A percentile compares a stretch with the other conserved stretches of the same genome.
phyloP scores from a whole-genome alignment of 2,888 invertebrate genomes.

The Eurois occulta region DNA sequence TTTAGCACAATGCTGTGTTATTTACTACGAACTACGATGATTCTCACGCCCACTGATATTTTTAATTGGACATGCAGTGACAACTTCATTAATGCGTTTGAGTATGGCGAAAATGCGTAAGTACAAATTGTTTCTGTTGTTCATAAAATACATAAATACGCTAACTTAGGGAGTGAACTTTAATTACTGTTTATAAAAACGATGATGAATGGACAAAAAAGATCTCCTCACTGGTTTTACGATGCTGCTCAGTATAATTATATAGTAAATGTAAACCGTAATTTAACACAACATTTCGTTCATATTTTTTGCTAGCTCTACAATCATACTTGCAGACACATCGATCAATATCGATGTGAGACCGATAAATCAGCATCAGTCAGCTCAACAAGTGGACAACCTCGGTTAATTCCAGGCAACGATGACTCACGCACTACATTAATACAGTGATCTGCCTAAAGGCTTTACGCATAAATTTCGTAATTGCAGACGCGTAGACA shows the following conservation, averaged over 20 bases:
- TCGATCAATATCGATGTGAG: constrained; percentile 85
- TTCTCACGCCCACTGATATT: constrained; percentile 76
- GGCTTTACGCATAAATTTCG: constrained; percentile 87
- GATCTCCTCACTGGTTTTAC: constrained; percentile 34
- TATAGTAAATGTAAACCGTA: constrained; percentile 46
- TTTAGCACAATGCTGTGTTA: constrained; percentile 80
- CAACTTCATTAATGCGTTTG: constrained; percentile 59
- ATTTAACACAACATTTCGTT: constrained; percentile 52
- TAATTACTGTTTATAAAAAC: constrained; percentile 29
- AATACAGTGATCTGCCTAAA: constrained; percentile 84
- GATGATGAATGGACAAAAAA: constrained; percentile 33
- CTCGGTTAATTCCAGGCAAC: constrained; percentile 79
- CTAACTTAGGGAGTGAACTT: constrained; percentile 11
- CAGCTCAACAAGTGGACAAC: constrained; percentile 84
- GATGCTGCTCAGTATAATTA: constrained; percentile 49
- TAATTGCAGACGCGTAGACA: constrained; percentile 88
- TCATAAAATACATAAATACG: constrained; percentile 9
- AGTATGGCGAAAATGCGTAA: constrained; percentile 15
- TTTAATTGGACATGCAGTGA: constrained; percentile 69
- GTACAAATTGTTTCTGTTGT: constrained; percentile 6
- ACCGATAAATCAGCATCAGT: constrained; percentile 87
- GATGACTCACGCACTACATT: constrained; percentile 83
- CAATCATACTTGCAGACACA: constrained; percentile 79
- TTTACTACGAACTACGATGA: constrained; percentile 85
- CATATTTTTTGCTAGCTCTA: constrained; percentile 66